Conservation (phyloP, 92 coral and sea anemone genomes). For the Palythoa grandis region DNA sequence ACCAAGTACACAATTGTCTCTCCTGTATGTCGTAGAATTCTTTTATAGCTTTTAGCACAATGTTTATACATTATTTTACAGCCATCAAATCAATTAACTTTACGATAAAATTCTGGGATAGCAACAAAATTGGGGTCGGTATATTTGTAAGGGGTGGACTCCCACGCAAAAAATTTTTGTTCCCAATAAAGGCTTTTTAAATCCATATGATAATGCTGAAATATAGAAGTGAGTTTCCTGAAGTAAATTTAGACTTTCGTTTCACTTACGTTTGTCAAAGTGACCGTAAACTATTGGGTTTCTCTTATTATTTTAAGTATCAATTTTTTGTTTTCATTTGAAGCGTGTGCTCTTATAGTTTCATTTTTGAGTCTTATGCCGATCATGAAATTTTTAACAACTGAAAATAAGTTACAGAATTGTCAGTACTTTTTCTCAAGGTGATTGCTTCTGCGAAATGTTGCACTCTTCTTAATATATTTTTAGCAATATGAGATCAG, state of each 20-base stretch:
- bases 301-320: background rate
- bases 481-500: background rate
- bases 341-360: background rate
- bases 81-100: background rate
- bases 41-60: background rate
- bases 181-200: background rate
- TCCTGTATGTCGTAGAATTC: constrained; percentile 18
- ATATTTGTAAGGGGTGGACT: background rate
- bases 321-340: background rate
- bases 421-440: background rate
- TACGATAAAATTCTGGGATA: background rate
- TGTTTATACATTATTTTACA: too few species aligned
- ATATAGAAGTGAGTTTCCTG: constrained; percentile 5
- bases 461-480: background rate
- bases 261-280: background rate
- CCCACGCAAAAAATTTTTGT: background rate
- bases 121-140: background rate
- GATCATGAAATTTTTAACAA: background rate
- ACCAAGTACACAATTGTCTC: constrained; percentile 16
- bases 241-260: background rate
- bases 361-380: background rate
- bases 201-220: background rate
- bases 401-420: background rate
- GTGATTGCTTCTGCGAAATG: background rate
- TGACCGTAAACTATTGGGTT: background rate